Evolutionary conservation across 2,888 invertebrate genomes (phyloP), one percentile per base, ranked within the genome.

Genomic region (Heterodera filipjevi): DNA sequence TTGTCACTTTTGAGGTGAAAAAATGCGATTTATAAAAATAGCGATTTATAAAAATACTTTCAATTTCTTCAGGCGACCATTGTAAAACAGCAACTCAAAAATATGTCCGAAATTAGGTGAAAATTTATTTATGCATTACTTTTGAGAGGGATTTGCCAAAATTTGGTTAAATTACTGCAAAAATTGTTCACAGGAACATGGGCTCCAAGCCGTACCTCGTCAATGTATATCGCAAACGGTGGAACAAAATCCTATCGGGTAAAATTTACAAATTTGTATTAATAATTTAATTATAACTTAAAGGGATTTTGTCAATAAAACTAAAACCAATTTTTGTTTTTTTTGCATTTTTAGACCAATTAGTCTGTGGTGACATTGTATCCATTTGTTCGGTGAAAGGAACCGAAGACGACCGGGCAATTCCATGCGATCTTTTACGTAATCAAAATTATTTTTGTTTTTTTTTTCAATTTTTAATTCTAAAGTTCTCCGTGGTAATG

Each of bases 201-300:
- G 99, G 98, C 3, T 98, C 96, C 89, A 96, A 95, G 90, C 96
- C 98, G 0, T 96, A 96, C 89, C 92, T 93, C 84, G 94, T 98
- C 82, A 92, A 92, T 91, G 93, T 74, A 30, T 79, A 80, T 49
- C 46, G 77, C 39, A 79, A 79, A 12, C 46, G 80, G 66, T 46
- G 72, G 44, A 39, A 32, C 33, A 35, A 39, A 66, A 33, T 77
- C 30, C 39, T n/a, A 27, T 59, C 75, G 22, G 75, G 75, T 32
- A 59, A 59, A 19, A 53, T 44, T 44, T 12, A 44, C 2, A 53
- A 53, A 53, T 6, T 49, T 49, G 19, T 3, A 49, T 16, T 49
- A 49, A n/a, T n/a, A n/a, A n/a, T n/a, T n/a, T n/a, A n/a, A n/a
- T n/a, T n/a, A n/a, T n/a, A n/a, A n/a, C n/a, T n/a, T n/a, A n/a